Percentiles rank a stretch among this genome's conserved stretches.
These are phyloP conservation scores for Drosophila diplacantha DNA, from an alignment of 2,888 invertebrate genomes.

Conservation along the genomic window DNA sequence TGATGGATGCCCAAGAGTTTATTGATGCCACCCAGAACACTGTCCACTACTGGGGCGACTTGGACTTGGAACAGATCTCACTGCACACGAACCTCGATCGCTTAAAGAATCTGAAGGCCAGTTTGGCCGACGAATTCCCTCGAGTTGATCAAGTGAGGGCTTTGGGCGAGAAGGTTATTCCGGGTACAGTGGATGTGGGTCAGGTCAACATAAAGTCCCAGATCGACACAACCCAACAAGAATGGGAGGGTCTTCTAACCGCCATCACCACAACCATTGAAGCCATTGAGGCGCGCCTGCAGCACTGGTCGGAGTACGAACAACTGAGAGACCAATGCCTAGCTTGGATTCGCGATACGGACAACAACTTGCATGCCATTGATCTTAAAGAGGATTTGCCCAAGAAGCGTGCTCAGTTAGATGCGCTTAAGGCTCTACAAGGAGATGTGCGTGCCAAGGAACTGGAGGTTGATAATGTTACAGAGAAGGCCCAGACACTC, in stretches of 20 bases:
- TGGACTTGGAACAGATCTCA: slow-evolving; percentile 89
- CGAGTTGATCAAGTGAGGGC: slow-evolving; percentile 88
- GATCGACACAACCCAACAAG: slow-evolving; percentile 91
- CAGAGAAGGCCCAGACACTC: slow-evolving; percentile 91
- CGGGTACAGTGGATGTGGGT: slow-evolving; percentile 89
- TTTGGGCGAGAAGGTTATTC: slow-evolving; percentile 93
- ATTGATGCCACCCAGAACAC: slow-evolving; percentile 90
- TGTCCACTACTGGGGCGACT: slow-evolving; percentile 89
- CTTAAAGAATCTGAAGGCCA: slow-evolving; percentile 87
- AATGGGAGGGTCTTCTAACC: slow-evolving; percentile 91
- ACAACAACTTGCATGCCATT: slow-evolving; percentile 90
- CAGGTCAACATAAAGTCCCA: slow-evolving; percentile 91
- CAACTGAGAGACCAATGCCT: slow-evolving; percentile 89
- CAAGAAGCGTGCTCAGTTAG: slow-evolving; percentile 91
- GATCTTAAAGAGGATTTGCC: slow-evolving; percentile 89
- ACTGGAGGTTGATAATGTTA: slow-evolving; percentile 93
- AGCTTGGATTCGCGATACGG: slow-evolving; percentile 92
- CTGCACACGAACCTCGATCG: slow-evolving; percentile 92
- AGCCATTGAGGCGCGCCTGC: slow-evolving; percentile 87
- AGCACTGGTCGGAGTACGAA: slow-evolving; percentile 96
- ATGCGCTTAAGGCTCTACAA: slow-evolving; percentile 87
- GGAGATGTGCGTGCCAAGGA: slow-evolving; percentile 94
- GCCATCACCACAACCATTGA: slow-evolving; percentile 88
- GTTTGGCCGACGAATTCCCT: slow-evolving; percentile 90
- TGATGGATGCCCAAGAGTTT: slow-evolving; percentile 92